Evolutionary conservation across 2,797 vertebrate genomes (phyloP), one percentile per base, ranked within the genome.

Genomic region (Tiaroga cobitis): DNA sequence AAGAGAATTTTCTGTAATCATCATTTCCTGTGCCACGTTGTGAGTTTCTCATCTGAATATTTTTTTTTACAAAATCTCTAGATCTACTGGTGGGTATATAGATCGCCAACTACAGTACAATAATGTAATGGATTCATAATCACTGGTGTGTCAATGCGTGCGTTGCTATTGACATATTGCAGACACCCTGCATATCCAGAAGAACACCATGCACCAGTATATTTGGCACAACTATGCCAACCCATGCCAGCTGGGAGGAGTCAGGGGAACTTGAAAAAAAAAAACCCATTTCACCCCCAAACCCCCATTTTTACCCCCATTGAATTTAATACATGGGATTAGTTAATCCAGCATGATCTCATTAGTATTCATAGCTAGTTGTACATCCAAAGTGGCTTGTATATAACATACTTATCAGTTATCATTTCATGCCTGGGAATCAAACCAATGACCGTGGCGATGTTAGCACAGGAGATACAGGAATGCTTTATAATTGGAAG

Each of bases 181-280:
- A 70, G 37, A 70, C 21, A 41, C 68, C 68, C 68, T 70, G 37
- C 19, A 70, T n/a, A n/a, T 37, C 68, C 68, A 41, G 16, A 37
- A 21, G 8, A 68, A 9, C 26, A 29, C 65, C 93, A 92, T 95
- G 93, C 93, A 94, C 93, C 92, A 93, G 93, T 93, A 94, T 92
- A 94, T 92, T 91, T 94, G 94, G 93, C 92, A 92, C 92, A 87
- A 91, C 89, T 90, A 79, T 89, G 65, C 84, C 89, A 19, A 90
- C 90, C 81, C 24, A 83, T 73, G 89, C 92, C 94, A 94, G 93
- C 94, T 95, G 94, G 93, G 92, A 88, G 81, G 92, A 91, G 92
- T 92, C 93, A 93, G 92, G 91, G 93, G 92, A 92, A 88, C 85
- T 91, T 91, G 90, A 87, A 87, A 91, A 92, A 39, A 43, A 46